Percentiles rank a stretch among this genome's conserved stretches.
Conservation (phyloP, 2,797 vertebrate genomes). For the Syngnathus acus region DNA sequence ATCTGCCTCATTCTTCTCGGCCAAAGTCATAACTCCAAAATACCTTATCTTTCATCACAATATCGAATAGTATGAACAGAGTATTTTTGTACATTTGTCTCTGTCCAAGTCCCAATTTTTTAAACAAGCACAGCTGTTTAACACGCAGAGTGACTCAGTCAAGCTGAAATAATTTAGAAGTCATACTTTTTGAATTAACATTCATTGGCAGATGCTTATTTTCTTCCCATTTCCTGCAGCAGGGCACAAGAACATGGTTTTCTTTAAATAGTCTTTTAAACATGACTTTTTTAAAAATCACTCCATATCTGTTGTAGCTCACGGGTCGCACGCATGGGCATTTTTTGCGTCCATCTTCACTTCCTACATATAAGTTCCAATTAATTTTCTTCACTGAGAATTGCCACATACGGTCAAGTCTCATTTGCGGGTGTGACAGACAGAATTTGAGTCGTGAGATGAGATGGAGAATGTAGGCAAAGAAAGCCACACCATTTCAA, state of each 20-base stretch:
- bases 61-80: background rate
- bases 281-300: background rate
- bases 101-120: background rate
- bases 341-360: no score
- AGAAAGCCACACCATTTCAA: background rate
- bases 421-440: background rate
- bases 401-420: background rate
- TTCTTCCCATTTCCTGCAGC: background rate
- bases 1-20: slow-evolving; percentile 43
- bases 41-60: background rate
- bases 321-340: no score
- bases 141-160: background rate
- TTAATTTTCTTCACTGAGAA: no score
- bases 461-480: background rate
- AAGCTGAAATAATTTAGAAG: background rate
- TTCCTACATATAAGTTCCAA: no score
- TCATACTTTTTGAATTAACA: background rate
- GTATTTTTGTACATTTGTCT: background rate
- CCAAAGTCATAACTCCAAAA: slow-evolving; percentile 19
- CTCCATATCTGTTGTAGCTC: no score
- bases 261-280: background rate
- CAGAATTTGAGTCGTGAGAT: background rate
- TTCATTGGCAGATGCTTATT: background rate
- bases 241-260: background rate
- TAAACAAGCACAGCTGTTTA: background rate